Percentiles rank a stretch among this genome's conserved stretches.
Conservation (phyloP, 2,888 invertebrate genomes). For the Rhagium mordax region DNA sequence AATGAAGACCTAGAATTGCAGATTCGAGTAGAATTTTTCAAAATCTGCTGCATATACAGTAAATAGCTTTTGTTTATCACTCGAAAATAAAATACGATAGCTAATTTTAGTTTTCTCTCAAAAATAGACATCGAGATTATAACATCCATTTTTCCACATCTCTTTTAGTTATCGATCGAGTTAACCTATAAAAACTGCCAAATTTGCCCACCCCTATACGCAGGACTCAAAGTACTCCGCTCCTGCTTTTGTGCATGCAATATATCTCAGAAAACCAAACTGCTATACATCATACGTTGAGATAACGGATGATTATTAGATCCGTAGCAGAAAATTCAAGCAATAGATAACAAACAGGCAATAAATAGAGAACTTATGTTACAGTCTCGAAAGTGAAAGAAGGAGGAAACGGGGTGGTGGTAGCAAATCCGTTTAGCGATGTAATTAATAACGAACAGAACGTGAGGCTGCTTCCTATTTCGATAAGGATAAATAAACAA, state of each 20-base stretch:
- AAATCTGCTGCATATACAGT: too few relatives aligned
- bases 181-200: too few relatives aligned
- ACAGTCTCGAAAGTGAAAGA: conserved; percentile 40
- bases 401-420: conserved; percentile 36
- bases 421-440: conserved; percentile 55
- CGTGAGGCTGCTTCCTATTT: conserved; percentile 57
- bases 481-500: conserved; percentile 59
- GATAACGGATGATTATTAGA: conserved; percentile 50
- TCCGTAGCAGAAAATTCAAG: conserved; percentile 38
- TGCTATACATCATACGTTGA: conserved; percentile 38
- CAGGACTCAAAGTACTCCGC: too few relatives aligned
- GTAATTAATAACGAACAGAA: conserved; percentile 55
- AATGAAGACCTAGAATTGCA: too few relatives aligned
- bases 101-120: too few relatives aligned
- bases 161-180: too few relatives aligned
- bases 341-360: conserved; percentile 48
- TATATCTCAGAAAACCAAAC: not conserved
- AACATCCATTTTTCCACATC: too few relatives aligned
- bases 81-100: too few relatives aligned
- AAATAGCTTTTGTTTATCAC: too few relatives aligned
- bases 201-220: too few relatives aligned
- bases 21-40: too few relatives aligned
- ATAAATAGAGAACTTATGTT: conserved; percentile 49
- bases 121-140: too few relatives aligned
- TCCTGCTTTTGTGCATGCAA: not conserved